These are phyloP conservation scores for Drosophila obscura DNA, from an alignment of 1,140 invertebrate species.

Conservation along the genomic window DNA sequence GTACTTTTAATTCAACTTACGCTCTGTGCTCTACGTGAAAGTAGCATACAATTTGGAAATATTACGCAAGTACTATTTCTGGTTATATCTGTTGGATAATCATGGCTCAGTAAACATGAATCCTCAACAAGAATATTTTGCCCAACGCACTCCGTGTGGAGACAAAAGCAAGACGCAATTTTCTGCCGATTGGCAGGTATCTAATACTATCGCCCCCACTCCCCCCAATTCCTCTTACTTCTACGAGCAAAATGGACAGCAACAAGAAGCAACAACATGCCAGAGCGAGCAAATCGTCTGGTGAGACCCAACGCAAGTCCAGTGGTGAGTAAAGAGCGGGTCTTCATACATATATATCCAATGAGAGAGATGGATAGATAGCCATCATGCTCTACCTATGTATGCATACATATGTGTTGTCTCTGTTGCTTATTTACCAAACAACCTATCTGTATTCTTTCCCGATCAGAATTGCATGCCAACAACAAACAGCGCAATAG, in stretches of 20 bases:
- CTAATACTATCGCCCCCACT: slow-evolving; percentile 14
- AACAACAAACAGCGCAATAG: slow-evolving; percentile 67
- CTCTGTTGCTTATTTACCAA: neutral
- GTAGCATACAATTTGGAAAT: slow-evolving; percentile 62
- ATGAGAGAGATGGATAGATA: neutral
- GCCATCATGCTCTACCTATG: neutral
- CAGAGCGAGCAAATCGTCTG: slow-evolving; percentile 66
- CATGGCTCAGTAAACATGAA: slow-evolving; percentile 91
- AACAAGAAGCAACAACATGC: slow-evolving; percentile 55
- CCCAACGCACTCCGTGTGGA: slow-evolving; percentile 87
- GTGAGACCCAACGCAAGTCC: slow-evolving; percentile 71
- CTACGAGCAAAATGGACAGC: slow-evolving; percentile 35
- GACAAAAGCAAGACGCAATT: slow-evolving; percentile 85
- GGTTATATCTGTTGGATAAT: slow-evolving; percentile 84
- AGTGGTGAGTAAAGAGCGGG: slow-evolving; percentile 52
- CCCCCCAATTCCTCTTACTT: slow-evolving; percentile 19
- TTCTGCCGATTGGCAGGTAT: slow-evolving; percentile 57
- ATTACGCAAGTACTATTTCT: slow-evolving; percentile 82
- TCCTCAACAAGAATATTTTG: slow-evolving; percentile 85
- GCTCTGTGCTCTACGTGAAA: slow-evolving; percentile 37
- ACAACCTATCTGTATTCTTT: neutral
- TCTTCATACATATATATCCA: neutral
- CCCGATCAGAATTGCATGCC: slow-evolving; percentile 62
- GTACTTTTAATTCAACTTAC: slow-evolving; percentile 54
- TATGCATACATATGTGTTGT: too few relatives aligned